These are phyloP conservation scores for Zootoca vivipara DNA, from an alignment of 2,113 vertebrate genomes.

Conservation along the genomic window DNA sequence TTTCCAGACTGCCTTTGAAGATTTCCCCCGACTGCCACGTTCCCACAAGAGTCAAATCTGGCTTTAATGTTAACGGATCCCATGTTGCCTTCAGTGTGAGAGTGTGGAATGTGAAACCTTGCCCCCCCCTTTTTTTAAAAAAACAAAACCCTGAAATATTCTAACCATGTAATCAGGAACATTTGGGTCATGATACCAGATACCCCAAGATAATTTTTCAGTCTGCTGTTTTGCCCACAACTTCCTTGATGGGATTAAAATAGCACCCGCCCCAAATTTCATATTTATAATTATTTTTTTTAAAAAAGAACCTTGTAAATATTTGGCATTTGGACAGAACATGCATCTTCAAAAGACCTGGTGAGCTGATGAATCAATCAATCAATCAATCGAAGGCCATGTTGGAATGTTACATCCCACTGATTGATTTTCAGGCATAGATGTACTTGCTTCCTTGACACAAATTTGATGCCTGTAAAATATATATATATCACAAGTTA, in stretches of 20 bases:
- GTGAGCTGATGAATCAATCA: constrained; percentile 27
- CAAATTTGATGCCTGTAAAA: not conserved
- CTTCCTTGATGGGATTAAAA: not conserved
- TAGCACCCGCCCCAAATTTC: not conserved
- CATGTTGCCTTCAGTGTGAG: constrained; percentile 24
- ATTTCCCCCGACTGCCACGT: constrained; percentile 24
- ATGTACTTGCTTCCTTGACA: not conserved
- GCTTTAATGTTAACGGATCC: constrained; percentile 55
- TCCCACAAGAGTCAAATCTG: constrained; percentile 45
- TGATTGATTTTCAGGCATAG: not conserved
- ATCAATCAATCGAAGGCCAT: not conserved
- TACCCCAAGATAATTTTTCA: not conserved
- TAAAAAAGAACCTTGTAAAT: not conserved
- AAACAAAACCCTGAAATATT: not conserved
- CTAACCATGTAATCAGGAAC: constrained; percentile 4
- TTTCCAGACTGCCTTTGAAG: not conserved
- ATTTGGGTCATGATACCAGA: not conserved
- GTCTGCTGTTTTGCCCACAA: not conserved
- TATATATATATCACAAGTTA: not conserved
- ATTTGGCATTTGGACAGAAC: constrained; percentile 13
- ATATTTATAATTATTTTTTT: not conserved
- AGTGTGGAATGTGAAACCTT: constrained; percentile 18
- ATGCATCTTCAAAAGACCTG: constrained; percentile 1
- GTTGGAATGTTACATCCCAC: constrained; percentile 32
- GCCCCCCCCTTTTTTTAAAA: not conserved